A percentile compares a stretch with the other conserved stretches of the same genome.
phyloP scores from a whole-genome alignment of 1,140 invertebrate species.

The Idris sp. region DNA sequence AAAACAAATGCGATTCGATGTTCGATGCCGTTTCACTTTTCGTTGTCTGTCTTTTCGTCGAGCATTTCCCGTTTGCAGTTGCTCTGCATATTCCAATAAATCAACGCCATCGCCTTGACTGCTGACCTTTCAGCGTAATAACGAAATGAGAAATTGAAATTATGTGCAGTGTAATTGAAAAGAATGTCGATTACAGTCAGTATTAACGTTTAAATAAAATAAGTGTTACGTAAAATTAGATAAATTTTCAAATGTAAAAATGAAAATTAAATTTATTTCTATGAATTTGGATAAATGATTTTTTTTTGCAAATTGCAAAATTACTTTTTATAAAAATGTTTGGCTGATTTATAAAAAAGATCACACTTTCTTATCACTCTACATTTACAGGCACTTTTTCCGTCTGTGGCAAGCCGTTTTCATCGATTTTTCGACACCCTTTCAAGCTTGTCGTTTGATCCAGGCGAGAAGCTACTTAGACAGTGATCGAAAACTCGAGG shows the following conservation, averaged over 20 bases:
- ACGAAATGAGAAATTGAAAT: conserved; percentile 13
- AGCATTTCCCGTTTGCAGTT: no score
- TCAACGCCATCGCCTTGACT: conserved; percentile 9
- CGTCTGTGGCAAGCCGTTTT: conserved; percentile 63
- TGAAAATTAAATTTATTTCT: no score
- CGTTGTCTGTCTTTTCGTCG: no score
- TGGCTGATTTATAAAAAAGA: no score
- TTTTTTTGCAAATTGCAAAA: no score
- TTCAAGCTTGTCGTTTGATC: conserved; percentile 40
- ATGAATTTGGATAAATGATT: no score
- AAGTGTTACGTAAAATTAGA: no score
- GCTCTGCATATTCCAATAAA: conserved; percentile 18
- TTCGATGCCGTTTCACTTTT: no score
- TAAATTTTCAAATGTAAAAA: no score
- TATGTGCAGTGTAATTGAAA: conserved; percentile 19
- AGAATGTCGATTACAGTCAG: conserved; percentile 30
- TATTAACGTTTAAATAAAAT: no score
- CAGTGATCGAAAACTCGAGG: conserved; percentile 71
- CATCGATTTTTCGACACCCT: conserved; percentile 69
- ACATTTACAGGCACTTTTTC: conserved; percentile 50
- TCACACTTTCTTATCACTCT: conserved; percentile 64
- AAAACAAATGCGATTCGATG: no score
- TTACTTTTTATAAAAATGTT: no score
- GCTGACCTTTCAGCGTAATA: conserved; percentile 18
- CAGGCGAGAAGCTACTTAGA: conserved; percentile 67